phyloP scores from a whole-genome alignment of 64 coral and sea anemone genomes.

The Platygyra sinensis region DNA sequence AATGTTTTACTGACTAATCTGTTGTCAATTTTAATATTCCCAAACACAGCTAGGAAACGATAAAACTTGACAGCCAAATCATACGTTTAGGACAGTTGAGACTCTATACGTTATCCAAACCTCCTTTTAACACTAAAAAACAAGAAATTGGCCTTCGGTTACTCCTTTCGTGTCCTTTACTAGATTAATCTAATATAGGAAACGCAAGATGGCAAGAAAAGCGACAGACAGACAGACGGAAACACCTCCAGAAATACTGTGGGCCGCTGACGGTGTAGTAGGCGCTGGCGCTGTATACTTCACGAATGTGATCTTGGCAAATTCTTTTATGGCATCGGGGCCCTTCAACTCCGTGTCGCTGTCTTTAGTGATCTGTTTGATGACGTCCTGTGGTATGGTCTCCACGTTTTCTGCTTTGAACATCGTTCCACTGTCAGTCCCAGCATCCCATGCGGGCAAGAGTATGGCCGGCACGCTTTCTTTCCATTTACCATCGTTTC shows the following conservation, averaged over 20 bases:
- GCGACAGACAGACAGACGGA: neutral
- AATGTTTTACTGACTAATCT: no score
- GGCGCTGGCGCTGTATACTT: neutral
- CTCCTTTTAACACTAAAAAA: no score
- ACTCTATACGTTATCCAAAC: no score
- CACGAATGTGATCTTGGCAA: constrained; percentile 28
- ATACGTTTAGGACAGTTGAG: no score
- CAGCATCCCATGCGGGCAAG: constrained; percentile 44
- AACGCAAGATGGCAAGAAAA: neutral
- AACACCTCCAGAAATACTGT: neutral
- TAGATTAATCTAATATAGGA: neutral
- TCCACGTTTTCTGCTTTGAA: neutral
- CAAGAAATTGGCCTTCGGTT: no score
- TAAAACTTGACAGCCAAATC: no score
- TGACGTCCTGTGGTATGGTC: constrained; percentile 27
- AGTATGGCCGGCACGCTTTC: neutral
- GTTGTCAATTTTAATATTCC: no score
- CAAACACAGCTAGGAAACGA: no score
- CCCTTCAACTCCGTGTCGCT: constrained; percentile 7
- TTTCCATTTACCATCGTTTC: constrained; percentile 40
- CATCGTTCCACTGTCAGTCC: constrained; percentile 37
- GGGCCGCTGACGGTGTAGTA: no score
- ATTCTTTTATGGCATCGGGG: neutral
- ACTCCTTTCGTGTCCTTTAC: neutral
- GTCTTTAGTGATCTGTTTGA: constrained; percentile 15